Conservation (phyloP, 2,797 vertebrate genomes). For the Cryptoblepharus egeriae region DNA sequence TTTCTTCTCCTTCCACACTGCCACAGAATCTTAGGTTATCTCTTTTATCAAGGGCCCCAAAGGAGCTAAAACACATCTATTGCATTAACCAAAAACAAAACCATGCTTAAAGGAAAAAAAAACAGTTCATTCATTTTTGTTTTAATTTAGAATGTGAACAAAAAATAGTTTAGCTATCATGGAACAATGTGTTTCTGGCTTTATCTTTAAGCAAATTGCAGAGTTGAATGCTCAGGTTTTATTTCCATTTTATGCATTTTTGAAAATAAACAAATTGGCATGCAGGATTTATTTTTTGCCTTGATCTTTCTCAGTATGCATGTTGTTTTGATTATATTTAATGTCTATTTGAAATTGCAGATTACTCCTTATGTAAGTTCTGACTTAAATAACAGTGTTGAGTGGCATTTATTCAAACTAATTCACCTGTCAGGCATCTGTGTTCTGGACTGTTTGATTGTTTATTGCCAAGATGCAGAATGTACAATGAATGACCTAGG, state of each 20-base stretch:
- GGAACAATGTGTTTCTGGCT: slow-evolving; percentile 6
- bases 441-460: too few species aligned
- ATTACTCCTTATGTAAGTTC: slow-evolving; percentile 48
- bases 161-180: slow-evolving; percentile 29
- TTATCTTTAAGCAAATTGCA: slow-evolving; percentile 33
- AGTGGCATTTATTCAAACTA: slow-evolving; percentile 37
- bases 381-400: slow-evolving; percentile 53
- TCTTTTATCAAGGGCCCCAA: not conserved
- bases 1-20: too few species aligned
- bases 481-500: too few species aligned
- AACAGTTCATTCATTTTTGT: slow-evolving; percentile 26
- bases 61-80: slow-evolving; percentile 24
- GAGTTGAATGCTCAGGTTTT: slow-evolving; percentile 30
- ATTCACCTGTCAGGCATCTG: slow-evolving; percentile 39
- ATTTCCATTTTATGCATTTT: not conserved
- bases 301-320: slow-evolving; percentile 29
- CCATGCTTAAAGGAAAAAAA: slow-evolving; percentile 32
- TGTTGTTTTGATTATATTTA: slow-evolving; percentile 49
- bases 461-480: too few species aligned
- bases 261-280: slow-evolving; percentile 46
- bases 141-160: slow-evolving; percentile 48
- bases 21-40: not conserved
- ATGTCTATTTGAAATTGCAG: slow-evolving; percentile 50
- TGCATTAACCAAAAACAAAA: slow-evolving; percentile 21
- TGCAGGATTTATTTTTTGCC: slow-evolving; percentile 31